Base-by-base conservation (phyloP, 2,113 vertebrate species). In the Gymnocephalus cernua region DNA sequence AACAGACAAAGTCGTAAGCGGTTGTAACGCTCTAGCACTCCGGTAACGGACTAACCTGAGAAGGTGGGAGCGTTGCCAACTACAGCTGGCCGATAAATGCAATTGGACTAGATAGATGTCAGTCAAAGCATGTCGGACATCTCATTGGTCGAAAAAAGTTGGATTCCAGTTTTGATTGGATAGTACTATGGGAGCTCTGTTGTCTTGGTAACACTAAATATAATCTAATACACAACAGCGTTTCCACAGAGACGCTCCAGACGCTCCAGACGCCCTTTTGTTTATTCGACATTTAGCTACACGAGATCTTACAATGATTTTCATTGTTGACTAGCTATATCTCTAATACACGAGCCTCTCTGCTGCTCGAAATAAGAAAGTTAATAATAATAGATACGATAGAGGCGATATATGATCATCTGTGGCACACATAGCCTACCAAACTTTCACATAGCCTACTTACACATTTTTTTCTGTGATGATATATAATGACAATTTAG, bases 91-190 rank as follows among this genome's bases (percentile, higher is more conserved):
- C 1, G 4, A 11, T 3, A 0, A 2, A 62, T 1, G 1, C 62
- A 0, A 92, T 90, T 91, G 89, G 85, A 45, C 27, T 0, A 62
- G 2, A 0, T 6, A 10, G 0, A 7, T 50, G 79, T 85, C 88
- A 61, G 0, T 83, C 71, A 86, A 80, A 71, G 13, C 2, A 1
- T 0, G 1, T 0, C 16, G 0, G 13, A 2, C 9, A 58, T 58
- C 2, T 63, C 10, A 91, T 92, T 92, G 89, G 89, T 18, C 25
- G 0, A 27, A 2, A 2, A 2, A 72, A 29, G 3, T 58, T 51
- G 12, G 1, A 23, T 3, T 44, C 6, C 4, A 23, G 14, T 64
- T 83, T 16, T 69, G 63, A 88, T 83, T 85, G 71, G 84, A 41
- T 35, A 18, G 29, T 41, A 11, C 11, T 1, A 6, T 3, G 18